phyloP scores from a whole-genome alignment of 2,888 invertebrate species.

The Omphaloscelis lunosa region DNA sequence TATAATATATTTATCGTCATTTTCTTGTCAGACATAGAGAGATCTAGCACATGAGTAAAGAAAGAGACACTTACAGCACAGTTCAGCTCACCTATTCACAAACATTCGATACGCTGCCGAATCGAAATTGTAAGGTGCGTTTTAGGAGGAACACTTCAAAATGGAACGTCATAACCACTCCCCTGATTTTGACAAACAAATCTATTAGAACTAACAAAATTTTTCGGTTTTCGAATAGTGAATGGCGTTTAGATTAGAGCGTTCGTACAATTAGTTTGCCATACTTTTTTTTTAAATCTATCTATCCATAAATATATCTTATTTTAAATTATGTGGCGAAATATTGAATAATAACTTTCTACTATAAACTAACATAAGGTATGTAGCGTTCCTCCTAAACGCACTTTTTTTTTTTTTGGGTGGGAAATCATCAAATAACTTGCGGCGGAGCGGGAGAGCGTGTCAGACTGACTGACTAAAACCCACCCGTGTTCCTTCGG shows the following conservation, averaged over 20 bases:
- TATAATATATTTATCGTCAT: not conserved
- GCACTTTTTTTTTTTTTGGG: not conserved
- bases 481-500: no score
- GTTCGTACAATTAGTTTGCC: no score
- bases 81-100: not conserved
- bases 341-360: not conserved
- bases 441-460: no score
- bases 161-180: not conserved
- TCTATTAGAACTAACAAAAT: not conserved
- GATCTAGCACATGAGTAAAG: no score
- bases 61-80: not conserved
- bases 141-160: not conserved
- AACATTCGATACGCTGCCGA: not conserved
- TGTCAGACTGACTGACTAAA: no score
- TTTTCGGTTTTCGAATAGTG: not conserved
- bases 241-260: not conserved
- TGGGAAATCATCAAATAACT: no score
- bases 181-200: no score
- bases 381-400: not conserved
- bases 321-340: not conserved
- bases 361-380: not conserved
- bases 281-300: no score
- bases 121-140: not conserved
- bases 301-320: no score
- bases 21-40: not conserved